Conservation (phyloP, 2,888 invertebrate genomes). For the Pediacus dermestoides region DNA sequence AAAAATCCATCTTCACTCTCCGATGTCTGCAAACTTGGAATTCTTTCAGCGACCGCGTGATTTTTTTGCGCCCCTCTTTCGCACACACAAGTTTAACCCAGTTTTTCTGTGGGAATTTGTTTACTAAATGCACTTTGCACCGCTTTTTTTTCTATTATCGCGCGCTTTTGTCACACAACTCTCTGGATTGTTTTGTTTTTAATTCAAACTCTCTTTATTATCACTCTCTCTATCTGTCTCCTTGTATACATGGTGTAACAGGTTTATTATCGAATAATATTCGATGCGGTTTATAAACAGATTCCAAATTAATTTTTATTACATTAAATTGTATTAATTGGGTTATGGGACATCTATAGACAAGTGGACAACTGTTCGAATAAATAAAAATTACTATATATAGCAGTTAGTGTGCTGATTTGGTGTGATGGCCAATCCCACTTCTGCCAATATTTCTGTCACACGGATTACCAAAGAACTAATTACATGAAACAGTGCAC, state of each 20-base stretch:
- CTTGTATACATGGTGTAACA: slow-evolving; percentile 1
- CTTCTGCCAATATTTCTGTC: no score
- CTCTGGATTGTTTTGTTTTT: slow-evolving; percentile 7
- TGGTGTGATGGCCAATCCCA: no score
- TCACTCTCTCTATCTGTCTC: not conserved
- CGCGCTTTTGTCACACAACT: slow-evolving; percentile 12
- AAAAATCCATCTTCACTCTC: slow-evolving; percentile 21
- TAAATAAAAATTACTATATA: no score
- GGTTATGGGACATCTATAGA: no score
- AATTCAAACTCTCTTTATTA: not conserved
- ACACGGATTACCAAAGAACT: no score
- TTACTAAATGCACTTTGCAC: slow-evolving; percentile 16
- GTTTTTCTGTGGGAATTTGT: slow-evolving; percentile 28
- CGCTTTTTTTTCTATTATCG: slow-evolving; percentile 15
- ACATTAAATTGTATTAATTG: no score
- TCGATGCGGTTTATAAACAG: no score
- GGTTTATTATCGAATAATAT: slow-evolving; percentile 5
- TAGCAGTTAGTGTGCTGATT: no score
- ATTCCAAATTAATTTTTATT: no score
- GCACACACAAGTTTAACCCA: slow-evolving; percentile 26
- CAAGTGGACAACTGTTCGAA: no score
- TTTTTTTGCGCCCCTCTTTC: slow-evolving; percentile 18
- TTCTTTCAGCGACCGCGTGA: slow-evolving; percentile 20
- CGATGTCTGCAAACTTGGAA: slow-evolving; percentile 28
- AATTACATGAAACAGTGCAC: no score